Evolutionary conservation across 1,140 invertebrate species (phyloP).

Genomic region (Diachasmimorpha longicaudata): DNA sequence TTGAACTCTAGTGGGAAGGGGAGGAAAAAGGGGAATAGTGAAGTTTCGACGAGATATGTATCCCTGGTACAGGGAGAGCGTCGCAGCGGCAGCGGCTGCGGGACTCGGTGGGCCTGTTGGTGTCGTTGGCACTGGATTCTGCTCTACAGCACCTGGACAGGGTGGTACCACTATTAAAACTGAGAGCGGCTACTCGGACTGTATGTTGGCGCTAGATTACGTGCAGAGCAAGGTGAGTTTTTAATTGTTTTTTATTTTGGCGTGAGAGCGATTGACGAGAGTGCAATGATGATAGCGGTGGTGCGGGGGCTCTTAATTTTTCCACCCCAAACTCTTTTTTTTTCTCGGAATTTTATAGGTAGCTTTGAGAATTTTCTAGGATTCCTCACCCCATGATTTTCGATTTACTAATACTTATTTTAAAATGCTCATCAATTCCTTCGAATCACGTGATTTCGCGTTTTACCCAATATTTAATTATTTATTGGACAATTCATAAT

Average conservation of each 20-base stretch:
- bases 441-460: too few species aligned
- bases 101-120: slow-evolving; percentile 60
- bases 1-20: not conserved
- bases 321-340: too few species aligned
- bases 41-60: slow-evolving; percentile 63
- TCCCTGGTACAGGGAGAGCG: slow-evolving; percentile 74
- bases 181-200: slow-evolving; percentile 75
- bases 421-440: too few species aligned
- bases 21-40: not conserved
- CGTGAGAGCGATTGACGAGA: too few species aligned
- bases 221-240: slow-evolving; percentile 72
- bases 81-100: slow-evolving; percentile 66
- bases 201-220: slow-evolving; percentile 75
- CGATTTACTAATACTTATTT: too few species aligned
- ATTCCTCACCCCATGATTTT: too few species aligned
- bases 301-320: too few species aligned
- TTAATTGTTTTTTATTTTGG: not conserved
- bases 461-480: too few species aligned
- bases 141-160: slow-evolving; percentile 58
- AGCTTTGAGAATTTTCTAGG: too few species aligned
- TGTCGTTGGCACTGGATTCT: slow-evolving; percentile 60
- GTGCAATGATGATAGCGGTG: too few species aligned
- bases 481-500: too few species aligned
- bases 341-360: too few species aligned
- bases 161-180: slow-evolving; percentile 68